Conservation (phyloP, 1,140 invertebrate species). For the Rhopalosiphum padi region DNA sequence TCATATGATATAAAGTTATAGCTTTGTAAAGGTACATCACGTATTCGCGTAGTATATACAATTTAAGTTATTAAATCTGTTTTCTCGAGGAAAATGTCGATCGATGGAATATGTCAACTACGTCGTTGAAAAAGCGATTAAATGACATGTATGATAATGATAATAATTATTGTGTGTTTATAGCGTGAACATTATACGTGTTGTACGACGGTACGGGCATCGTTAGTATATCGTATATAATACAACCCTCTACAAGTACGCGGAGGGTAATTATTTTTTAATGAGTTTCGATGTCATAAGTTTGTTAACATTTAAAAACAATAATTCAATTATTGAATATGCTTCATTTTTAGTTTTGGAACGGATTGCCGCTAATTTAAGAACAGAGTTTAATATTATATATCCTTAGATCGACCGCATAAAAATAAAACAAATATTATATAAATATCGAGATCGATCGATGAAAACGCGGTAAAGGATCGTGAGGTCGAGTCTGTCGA, state of each 20-base stretch:
- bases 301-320: background rate
- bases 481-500: background rate
- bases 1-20: background rate
- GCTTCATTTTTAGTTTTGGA: background rate
- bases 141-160: background rate
- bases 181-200: background rate
- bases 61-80: background rate
- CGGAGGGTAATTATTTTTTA: background rate
- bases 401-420: background rate
- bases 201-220: background rate
- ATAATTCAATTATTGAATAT: background rate
- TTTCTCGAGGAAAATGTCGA: background rate
- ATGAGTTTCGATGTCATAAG: background rate
- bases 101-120: background rate
- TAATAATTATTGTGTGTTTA: background rate
- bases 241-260: background rate
- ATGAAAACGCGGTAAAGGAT: background rate
- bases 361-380: background rate
- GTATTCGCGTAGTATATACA: background rate
- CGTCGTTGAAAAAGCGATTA: background rate
- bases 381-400: background rate
- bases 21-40: background rate
- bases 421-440: conserved; percentile 14
- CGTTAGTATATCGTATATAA: background rate
- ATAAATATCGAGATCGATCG: background rate